phyloP scores from a whole-genome alignment of 1,140 invertebrate species.

The Brachionus calyciflorus region DNA sequence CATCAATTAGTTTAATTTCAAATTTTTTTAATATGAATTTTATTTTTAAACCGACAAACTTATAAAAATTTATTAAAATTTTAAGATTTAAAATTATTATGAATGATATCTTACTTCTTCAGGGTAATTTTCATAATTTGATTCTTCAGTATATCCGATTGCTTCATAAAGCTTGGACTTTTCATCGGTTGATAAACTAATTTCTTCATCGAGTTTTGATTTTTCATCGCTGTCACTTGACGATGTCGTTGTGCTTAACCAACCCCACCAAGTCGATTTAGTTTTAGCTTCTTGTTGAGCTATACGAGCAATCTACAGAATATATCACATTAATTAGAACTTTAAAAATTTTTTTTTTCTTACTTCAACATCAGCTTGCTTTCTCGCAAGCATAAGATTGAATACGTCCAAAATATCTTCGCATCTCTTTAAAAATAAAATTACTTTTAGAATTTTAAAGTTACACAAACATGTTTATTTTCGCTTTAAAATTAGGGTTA shows the following conservation, averaged over 20 bases:
- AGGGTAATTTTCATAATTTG: not conserved
- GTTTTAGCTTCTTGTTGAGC: not conserved
- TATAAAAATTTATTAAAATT: not conserved
- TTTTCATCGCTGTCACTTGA: constrained; percentile 6
- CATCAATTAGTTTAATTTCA: constrained; percentile 23
- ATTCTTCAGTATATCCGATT: constrained; percentile 44
- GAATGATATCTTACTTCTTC: not conserved
- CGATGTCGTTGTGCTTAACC: not conserved
- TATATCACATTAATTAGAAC: not conserved
- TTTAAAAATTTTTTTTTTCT: not conserved
- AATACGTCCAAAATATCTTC: constrained; percentile 44
- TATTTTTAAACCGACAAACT: constrained; percentile 31
- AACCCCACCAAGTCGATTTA: constrained; percentile 43
- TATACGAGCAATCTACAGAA: constrained; percentile 16
- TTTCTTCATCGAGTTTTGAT: not conserved
- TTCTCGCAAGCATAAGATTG: constrained; percentile 24
- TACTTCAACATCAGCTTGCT: constrained; percentile 42
- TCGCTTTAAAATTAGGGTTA: too few relatives aligned
- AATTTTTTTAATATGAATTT: constrained; percentile 38
- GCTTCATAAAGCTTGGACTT: constrained; percentile 45
- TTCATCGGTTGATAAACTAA: not conserved
- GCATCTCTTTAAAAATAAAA: not conserved
- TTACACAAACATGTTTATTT: too few relatives aligned
- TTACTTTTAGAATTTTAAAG: too few relatives aligned
- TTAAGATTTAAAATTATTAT: not conserved